Percentiles rank a stretch among this genome's conserved stretches.
Evolutionary conservation across 30 jellyfish, hydroid and myxozoan genomes (phyloP).

Genomic region (Hydra vulgaris): DNA sequence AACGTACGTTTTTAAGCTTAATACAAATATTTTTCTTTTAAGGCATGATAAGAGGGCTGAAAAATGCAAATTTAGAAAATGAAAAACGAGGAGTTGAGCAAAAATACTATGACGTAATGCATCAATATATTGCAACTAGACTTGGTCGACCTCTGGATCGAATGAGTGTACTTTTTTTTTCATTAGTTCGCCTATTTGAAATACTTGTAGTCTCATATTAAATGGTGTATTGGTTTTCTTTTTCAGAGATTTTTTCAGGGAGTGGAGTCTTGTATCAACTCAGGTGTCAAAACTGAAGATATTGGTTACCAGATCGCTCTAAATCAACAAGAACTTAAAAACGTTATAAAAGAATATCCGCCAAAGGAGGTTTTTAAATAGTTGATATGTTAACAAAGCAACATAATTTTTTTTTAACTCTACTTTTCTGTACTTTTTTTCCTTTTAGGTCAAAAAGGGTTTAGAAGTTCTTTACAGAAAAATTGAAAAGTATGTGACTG

Average conservation of each 20-base stretch:
- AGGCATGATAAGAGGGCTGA: conserved; percentile 72
- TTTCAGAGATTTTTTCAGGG: conserved; percentile 87
- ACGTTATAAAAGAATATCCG: conserved; percentile 72
- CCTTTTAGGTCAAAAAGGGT: conserved; percentile 73
- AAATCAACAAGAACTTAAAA: conserved; percentile 81
- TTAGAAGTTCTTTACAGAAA: conserved; percentile 68
- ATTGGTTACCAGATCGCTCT: conserved; percentile 88
- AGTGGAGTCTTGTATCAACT: conserved; percentile 78
- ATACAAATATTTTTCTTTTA: no score
- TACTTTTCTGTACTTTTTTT: conserved; percentile 1
- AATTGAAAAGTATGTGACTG: conserved; percentile 72
- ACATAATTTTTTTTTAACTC: neutral
- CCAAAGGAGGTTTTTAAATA: conserved; percentile 67
- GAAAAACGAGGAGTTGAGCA: conserved; percentile 82
- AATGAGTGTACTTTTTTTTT: conserved; percentile 49
- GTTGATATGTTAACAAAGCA: neutral
- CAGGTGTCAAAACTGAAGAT: conserved; percentile 91
- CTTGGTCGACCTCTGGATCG: conserved; percentile 83
- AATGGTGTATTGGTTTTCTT: neutral
- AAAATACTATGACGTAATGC: conserved; percentile 62
- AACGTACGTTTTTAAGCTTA: no score
- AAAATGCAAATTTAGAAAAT: conserved; percentile 49
- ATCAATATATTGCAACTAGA: conserved; percentile 67
- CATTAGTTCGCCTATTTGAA: neutral
- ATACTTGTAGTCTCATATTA: neutral